Conservation (phyloP, 2,797 vertebrate genomes). For the Centroberyx gerrardi region DNA sequence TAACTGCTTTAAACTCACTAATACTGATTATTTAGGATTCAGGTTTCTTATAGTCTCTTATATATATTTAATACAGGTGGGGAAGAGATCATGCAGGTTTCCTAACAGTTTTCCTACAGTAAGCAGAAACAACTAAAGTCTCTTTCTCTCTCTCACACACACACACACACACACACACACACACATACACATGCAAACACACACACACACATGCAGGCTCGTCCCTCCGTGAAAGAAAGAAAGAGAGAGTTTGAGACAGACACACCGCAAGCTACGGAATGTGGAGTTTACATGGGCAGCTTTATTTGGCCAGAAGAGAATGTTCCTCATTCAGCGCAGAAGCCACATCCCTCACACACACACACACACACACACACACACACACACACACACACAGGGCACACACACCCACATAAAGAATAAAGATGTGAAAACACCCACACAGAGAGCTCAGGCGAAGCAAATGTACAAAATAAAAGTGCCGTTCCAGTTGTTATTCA, state of each 20-base stretch:
- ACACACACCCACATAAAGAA: constrained; percentile 32
- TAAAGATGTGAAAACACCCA: constrained; percentile 28
- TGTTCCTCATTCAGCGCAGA: constrained; percentile 66
- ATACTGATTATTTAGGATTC: too few relatives aligned
- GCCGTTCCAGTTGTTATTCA: constrained; percentile 45
- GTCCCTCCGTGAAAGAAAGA: constrained; percentile 52
- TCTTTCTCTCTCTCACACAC: too few relatives aligned
- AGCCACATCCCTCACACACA: constrained; percentile 71
- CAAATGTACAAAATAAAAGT: constrained; percentile 21
- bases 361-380: constrained; percentile 26
- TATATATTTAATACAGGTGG: neutral
- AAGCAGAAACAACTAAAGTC: constrained; percentile 7
- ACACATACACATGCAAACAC: constrained; percentile 19
- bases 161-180: neutral
- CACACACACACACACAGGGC: constrained; percentile 12
- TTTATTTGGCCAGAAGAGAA: constrained; percentile 78
- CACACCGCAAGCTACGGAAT: constrained; percentile 77
- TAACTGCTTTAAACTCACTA: neutral
- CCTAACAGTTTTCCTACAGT: neutral
- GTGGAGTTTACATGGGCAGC: constrained; percentile 78
- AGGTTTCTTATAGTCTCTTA: too few relatives aligned
- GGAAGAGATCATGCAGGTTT: neutral
- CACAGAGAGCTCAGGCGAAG: constrained; percentile 14
- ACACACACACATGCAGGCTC: constrained; percentile 18
- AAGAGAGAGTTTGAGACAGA: constrained; percentile 59